Percentiles rank a stretch among this genome's conserved stretches.
These are phyloP conservation scores for Endomychus coccineus DNA, from an alignment of 2,888 invertebrate species.

Conservation along the genomic window DNA sequence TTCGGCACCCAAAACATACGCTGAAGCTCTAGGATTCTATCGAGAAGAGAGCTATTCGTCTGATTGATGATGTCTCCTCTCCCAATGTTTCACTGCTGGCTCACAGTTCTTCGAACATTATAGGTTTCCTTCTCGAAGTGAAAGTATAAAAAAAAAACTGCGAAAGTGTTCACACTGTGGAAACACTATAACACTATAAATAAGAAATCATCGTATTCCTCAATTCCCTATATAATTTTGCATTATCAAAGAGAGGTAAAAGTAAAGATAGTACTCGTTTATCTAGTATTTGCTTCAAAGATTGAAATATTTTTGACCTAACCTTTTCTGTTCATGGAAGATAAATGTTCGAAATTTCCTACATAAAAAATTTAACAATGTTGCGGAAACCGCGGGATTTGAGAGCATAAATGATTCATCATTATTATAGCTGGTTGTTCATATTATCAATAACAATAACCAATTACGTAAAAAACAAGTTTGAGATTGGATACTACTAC, in stretches of 20 bases:
- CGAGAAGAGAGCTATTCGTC: too few species aligned
- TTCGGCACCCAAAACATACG: too few species aligned
- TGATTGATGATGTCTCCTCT: too few species aligned
- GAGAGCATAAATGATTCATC: conserved; percentile 88
- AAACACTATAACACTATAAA: too few species aligned
- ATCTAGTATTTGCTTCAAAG: conserved; percentile 77
- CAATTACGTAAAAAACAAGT: conserved; percentile 86
- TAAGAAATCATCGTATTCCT: conserved; percentile 77
- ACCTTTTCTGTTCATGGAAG: conserved; percentile 73
- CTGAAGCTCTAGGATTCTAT: too few species aligned
- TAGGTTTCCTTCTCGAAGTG: too few species aligned
- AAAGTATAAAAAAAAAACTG: too few species aligned
- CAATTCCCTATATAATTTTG: conserved; percentile 77
- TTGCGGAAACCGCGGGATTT: conserved; percentile 85
- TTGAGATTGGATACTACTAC: conserved; percentile 88
- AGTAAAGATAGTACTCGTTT: conserved; percentile 87
- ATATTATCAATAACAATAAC: conserved; percentile 93
- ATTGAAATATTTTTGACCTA: conserved; percentile 71
- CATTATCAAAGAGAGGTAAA: conserved; percentile 79
- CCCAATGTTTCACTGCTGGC: too few species aligned
- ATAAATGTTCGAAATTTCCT: conserved; percentile 81
- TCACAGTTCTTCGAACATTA: too few species aligned
- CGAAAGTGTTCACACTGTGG: too few species aligned
- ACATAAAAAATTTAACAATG: conserved; percentile 84
- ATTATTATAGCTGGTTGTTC: conserved; percentile 91